Conservation (phyloP, 1,140 invertebrate genomes). For the Musca domestica region DNA sequence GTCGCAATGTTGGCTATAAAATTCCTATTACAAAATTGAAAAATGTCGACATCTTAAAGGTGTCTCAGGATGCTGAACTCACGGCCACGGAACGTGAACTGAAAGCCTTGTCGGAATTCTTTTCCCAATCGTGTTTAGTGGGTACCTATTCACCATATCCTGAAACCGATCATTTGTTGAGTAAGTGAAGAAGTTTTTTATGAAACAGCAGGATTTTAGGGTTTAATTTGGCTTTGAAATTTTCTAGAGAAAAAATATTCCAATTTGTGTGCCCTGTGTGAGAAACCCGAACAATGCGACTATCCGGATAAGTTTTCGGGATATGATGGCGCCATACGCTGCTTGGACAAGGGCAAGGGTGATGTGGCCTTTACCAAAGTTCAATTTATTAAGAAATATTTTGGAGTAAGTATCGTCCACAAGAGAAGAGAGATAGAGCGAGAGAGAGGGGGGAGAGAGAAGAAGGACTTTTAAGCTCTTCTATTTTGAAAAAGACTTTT, state of each 20-base stretch:
- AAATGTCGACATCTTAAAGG: conserved; percentile 64
- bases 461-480: too few relatives aligned
- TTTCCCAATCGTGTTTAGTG: conserved; percentile 73
- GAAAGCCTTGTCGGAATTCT: conserved; percentile 68
- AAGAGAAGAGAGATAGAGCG: not conserved
- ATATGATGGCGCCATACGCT: conserved; percentile 79
- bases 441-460: too few relatives aligned
- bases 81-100: conserved; percentile 75
- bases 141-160: conserved; percentile 76
- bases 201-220: not conserved
- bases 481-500: too few relatives aligned
- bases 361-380: conserved; percentile 84
- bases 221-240: conserved; percentile 31
- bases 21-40: conserved; percentile 71
- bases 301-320: conserved; percentile 80
- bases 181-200: conserved; percentile 54
- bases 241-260: conserved; percentile 66
- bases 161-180: conserved; percentile 65
- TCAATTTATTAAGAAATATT: conserved; percentile 73
- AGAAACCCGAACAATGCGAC: conserved; percentile 70
- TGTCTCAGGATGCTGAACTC: conserved; percentile 64
- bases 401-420: conserved; percentile 58
- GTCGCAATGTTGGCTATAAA: conserved; percentile 77
- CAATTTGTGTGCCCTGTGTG: conserved; percentile 72
- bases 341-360: conserved; percentile 73